Evolutionary conservation across 2,113 vertebrate species (phyloP), one percentile per base, ranked within the genome.

Genomic region (Nycticorax nycticorax): DNA sequence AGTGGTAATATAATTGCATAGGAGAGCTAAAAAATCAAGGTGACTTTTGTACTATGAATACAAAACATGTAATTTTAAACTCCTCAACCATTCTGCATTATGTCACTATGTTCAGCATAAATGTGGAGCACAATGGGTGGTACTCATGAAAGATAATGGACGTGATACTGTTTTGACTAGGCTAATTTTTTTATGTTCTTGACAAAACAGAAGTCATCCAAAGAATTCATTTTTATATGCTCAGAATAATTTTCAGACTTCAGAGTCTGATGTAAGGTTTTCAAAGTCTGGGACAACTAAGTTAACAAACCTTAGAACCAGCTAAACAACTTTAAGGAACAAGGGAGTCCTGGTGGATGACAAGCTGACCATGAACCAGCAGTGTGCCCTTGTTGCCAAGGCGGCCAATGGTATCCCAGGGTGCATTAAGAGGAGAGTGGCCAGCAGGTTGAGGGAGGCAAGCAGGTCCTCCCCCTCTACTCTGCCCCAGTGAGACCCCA

Each of bases 21-120:
- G 79, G 20, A 83, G 43, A 82, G 62, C 32, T 71, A 57, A 93
- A 82, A 89, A 50, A 88, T 76, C 41, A 95, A 96, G 90, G 85
- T 96, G 78, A 83, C 43, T 91, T 95, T 89, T 55, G 62, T 47
- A 80, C 10, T 84, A 19, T 77, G 50, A 74, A 82, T 88, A 76
- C 22, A 93, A 95, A 96, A 78, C 82, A 53, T 59, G 41, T 59
- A 79, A 91, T 94, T 94, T 95, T 88, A 62, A 85, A 89, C 14
- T 94, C 59, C 56, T 91, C 50, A 62, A 14, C 33, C 1, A 2
- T 92, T 89, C 26, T 23, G 71, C 32, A 32, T 85, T 78, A 43
- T 88, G 52, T 64, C 56, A 77, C 37, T 52, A 10, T 30, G 5
- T 72, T 91, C 66, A 85, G 28, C 30, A 22, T 43, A 75, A 53